Evolutionary conservation across 2,888 invertebrate species (phyloP).

Genomic region (Euclidia mi): DNA sequence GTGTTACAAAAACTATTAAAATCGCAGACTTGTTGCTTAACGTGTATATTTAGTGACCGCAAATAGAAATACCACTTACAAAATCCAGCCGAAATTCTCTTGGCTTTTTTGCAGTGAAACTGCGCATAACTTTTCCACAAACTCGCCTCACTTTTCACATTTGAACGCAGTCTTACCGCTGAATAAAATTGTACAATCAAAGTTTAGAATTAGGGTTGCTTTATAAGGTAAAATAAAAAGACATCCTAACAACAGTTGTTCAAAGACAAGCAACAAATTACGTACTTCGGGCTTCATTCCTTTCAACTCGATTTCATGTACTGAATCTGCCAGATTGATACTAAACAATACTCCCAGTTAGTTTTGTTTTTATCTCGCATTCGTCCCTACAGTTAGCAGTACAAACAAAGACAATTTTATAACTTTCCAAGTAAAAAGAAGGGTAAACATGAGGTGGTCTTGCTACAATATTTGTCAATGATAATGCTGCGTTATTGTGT

Average conservation of each 20-base stretch:
- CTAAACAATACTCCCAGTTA: constrained; percentile 53
- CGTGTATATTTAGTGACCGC: constrained; percentile 6
- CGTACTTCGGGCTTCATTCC: constrained; percentile 43
- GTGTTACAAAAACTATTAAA: not conserved
- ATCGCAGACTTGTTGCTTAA: not conserved
- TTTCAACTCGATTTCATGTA: constrained; percentile 60
- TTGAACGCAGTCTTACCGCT: constrained; percentile 55
- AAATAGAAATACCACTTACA: constrained; percentile 25
- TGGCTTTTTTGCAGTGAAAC: constrained; percentile 24
- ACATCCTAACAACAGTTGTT: constrained; percentile 48
- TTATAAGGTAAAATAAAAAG: constrained; percentile 62
- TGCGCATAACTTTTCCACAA: constrained; percentile 36
- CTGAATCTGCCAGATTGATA: constrained; percentile 60
- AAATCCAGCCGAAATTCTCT: constrained; percentile 27
- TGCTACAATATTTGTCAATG: constrained; percentile 38
- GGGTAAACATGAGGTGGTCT: constrained; percentile 41
- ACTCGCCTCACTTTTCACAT: constrained; percentile 41
- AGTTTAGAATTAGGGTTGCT: constrained; percentile 64
- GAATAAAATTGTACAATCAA: constrained; percentile 63
- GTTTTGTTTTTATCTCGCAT: constrained; percentile 52
- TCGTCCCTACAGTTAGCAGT: constrained; percentile 43
- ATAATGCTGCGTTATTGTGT: constrained; percentile 52
- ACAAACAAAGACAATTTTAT: constrained; percentile 60
- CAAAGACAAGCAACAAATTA: constrained; percentile 55
- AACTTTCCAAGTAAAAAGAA: constrained; percentile 56